These are phyloP conservation scores for Ptilodon capucinus DNA, from an alignment of 2,888 invertebrate genomes.

Conservation along the genomic window DNA sequence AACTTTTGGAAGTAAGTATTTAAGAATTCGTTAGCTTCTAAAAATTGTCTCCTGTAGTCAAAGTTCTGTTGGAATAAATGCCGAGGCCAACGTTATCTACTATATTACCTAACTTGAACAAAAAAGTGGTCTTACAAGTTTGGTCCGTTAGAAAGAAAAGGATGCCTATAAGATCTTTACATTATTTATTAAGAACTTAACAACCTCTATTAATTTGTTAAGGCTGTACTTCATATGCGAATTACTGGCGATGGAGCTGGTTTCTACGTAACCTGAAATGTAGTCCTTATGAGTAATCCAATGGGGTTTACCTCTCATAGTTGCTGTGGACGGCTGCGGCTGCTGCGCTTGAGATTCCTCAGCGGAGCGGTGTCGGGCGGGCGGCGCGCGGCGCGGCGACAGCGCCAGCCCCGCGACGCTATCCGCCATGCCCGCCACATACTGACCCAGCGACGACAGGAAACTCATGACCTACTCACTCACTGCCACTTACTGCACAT, in stretches of 20 bases:
- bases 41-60: constrained; percentile 6
- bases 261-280: no score
- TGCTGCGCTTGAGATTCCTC: constrained; percentile 72
- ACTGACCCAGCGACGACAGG: constrained; percentile 92
- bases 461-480: constrained; percentile 87
- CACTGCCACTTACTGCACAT: constrained; percentile 37
- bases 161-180: no score
- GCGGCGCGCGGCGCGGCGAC: constrained; percentile 88
- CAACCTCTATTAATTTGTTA: no score
- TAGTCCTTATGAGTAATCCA: no score
- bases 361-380: constrained; percentile 85
- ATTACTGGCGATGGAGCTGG: no score
- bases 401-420: constrained; percentile 91
- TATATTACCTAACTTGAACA: neutral
- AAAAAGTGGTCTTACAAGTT: no score
- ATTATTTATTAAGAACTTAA: no score
- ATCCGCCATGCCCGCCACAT: constrained; percentile 92
- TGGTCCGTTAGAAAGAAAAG: no score
- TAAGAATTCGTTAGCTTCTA: constrained; percentile 30
- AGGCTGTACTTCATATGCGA: no score
- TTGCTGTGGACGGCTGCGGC: constrained; percentile 65
- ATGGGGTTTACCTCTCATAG: constrained; percentile 59
- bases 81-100: constrained; percentile 2
- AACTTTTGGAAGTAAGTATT: constrained; percentile 31
- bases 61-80: constrained; percentile 16